These are phyloP conservation scores for Bombylius major DNA, from an alignment of 2,888 invertebrate species.

Conservation along the genomic window DNA sequence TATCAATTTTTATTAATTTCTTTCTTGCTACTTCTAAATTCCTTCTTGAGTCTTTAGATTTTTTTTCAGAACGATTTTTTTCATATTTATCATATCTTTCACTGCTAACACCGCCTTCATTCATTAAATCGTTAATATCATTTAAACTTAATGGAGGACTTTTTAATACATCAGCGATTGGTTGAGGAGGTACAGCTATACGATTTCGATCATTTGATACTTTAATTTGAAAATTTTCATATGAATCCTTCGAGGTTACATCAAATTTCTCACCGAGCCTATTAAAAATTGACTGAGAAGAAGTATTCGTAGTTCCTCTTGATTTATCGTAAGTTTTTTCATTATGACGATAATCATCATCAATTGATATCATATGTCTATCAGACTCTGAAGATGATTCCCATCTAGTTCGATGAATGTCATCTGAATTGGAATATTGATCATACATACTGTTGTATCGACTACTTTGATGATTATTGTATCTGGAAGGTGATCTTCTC, in stretches of 20 bases:
- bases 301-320: background rate
- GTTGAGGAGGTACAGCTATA: background rate
- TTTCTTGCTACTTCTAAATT: slow-evolving; percentile 20
- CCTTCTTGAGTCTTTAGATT: background rate
- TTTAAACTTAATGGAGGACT: slow-evolving; percentile 25
- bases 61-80: background rate
- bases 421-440: background rate
- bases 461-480: background rate
- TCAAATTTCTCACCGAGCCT: background rate
- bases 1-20: slow-evolving; percentile 14
- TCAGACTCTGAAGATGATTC: too few species aligned
- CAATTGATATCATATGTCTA: background rate
- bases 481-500: slow-evolving; percentile 8
- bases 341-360: background rate
- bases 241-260: background rate
- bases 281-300: background rate
- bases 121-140: slow-evolving; percentile 23
- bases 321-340: background rate
- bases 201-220: slow-evolving; percentile 15
- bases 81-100: background rate
- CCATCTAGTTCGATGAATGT: too few species aligned
- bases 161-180: slow-evolving; percentile 20
- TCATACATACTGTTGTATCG: background rate
- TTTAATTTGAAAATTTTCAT: slow-evolving; percentile 15
- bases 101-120: slow-evolving; percentile 12